Evolutionary conservation across 2,797 vertebrate species (phyloP), one percentile per base, ranked within the genome.

Genomic region (Hyperoplus lanceolatus): DNA sequence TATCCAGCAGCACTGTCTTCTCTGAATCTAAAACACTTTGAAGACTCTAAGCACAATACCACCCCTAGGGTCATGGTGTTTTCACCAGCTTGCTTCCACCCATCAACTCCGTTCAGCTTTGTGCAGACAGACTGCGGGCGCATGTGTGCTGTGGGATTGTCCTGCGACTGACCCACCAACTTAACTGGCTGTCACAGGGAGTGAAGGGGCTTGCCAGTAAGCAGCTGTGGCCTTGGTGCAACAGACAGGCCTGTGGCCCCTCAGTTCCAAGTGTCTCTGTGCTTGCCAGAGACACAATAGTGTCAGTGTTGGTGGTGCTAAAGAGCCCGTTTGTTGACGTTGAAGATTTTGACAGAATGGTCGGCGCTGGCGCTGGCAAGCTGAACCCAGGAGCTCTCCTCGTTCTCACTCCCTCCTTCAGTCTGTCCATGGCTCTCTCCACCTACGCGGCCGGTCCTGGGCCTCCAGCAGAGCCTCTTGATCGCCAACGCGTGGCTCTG

Each of bases 301-400:
- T 86, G 90, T 92, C 89, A 83, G 84, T 85, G 90, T 86, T 82
- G 78, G 72, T 64, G 80, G 77, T 84, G 90, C 88, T 96, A 97
- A 89, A 97, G 92, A 59, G 93, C 90, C 89, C 61, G 81, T 85
- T 93, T 94, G 93, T 97, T 96, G 93, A 99, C 84, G 89, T 89
- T 96, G 93, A 97, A 96, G 94, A 99, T 97, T 95, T 97, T 99
- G 94, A 99, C 96, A 70, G 92, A 92, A 77, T 97, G 95, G 95
- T 99, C 98, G 3, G 96, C 95, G 55, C 97, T 94, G 85, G 97
- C 97, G 63, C 97, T 99, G 85, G 97, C 97, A 54, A 99, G 95
- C 91, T 99, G 96, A 80, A 98, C 78, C 96, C 96, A 98, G 73
- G 93, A 92, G 62, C 92, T 88, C 83, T 90, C 93, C 46, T 82